Base-by-base conservation (phyloP, 1,140 invertebrate genomes). In the Drosophila gunungcola region DNA sequence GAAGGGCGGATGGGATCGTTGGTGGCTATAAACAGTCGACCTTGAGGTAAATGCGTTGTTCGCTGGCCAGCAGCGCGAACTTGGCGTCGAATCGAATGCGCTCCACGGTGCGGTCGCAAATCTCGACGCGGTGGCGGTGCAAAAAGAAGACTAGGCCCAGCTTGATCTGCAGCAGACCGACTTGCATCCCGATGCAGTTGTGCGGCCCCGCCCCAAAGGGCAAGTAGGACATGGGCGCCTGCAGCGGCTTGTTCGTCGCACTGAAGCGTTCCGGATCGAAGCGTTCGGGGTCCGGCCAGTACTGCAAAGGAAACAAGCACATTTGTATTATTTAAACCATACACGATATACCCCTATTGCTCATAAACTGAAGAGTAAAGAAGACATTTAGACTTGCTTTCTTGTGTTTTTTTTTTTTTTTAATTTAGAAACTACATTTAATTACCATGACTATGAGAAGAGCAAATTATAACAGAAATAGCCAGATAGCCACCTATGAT, bases 141-240 rank as follows among this genome's bases (percentile, higher is more conserved):
- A 92, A 57, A 13, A 91, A 91, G 48, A 88, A 80, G 43, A 92
- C 91, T 5, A 93, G 73, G 32, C 93, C 92, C 21, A 94, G 77
- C 72, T 94, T 94, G 0, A 93, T 85, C 72, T 94, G 92, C 61
- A 94, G 67, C 48, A 93, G 67, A 2, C 93, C 94, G 67, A 95
- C 93, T 25, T 93, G 88, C 73, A 93, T 92, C 38, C 95, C 95
- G 62, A 95, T 95, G 73, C 95, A 95, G 60, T 94, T 94, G 60
- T 95, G 92, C 1, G 94, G 93, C 3, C 95, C 95, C 4, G 94
- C 94, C 2, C 95, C 95, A 72, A 96, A 96, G 1, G 95, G 95
- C 49, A 96, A 75, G 83, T 94, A 92, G n/a, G 91, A 82, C 84
- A 90, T 91, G 32, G 84, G 90, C 5, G 61, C 70, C 7, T 91